Evolutionary conservation across 2,113 vertebrate species (phyloP).

Genomic region (Pampusana beccarii): DNA sequence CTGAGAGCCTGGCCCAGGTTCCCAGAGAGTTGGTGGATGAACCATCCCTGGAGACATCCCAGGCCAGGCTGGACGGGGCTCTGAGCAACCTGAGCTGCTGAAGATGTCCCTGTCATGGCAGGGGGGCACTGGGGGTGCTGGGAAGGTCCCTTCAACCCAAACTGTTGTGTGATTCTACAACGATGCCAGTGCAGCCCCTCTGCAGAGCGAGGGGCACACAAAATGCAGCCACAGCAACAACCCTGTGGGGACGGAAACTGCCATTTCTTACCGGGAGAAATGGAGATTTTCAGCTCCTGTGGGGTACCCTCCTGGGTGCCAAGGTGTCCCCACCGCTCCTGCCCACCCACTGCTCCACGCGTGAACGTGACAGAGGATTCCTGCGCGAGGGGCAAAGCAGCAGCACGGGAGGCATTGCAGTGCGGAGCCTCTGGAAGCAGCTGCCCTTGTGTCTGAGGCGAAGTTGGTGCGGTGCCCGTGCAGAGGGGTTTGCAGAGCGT

Average conservation of each 20-base stretch:
- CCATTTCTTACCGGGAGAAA: not conserved
- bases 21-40: too few relatives aligned
- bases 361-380: not conserved
- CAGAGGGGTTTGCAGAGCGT: not conserved
- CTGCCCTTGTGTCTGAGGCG: fast-evolving
- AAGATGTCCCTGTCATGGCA: too few relatives aligned
- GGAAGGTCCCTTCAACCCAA: too few relatives aligned
- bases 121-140: too few relatives aligned
- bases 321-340: not conserved
- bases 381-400: not conserved
- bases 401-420: not conserved
- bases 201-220: too few relatives aligned
- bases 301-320: not conserved
- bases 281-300: not conserved
- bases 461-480: fast-evolving
- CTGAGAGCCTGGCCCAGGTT: too few relatives aligned
- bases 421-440: not conserved
- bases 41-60: too few relatives aligned
- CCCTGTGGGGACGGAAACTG: not conserved
- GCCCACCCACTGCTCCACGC: not conserved
- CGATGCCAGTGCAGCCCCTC: fast-evolving
- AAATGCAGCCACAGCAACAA: not conserved
- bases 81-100: too few relatives aligned
- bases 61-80: too few relatives aligned
- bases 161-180: too few relatives aligned